phyloP scores from a whole-genome alignment of 1,140 invertebrate genomes.

The Zaprionus gabonicus region DNA sequence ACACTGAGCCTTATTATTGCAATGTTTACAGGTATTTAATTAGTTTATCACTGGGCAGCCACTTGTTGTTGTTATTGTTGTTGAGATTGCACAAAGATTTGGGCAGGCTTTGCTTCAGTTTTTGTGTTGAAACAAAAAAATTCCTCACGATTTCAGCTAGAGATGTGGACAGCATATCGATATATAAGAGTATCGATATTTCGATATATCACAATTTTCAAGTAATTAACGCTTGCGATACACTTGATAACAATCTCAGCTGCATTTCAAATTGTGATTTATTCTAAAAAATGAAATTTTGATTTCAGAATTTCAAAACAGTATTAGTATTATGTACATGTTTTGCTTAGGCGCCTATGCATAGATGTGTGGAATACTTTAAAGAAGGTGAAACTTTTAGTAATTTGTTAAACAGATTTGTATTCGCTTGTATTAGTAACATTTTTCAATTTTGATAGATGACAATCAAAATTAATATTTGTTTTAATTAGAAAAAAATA shows the following conservation, averaged over 20 bases:
- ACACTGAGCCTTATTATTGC: constrained; percentile 1
- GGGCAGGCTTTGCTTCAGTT: constrained; percentile 46
- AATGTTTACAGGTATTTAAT: constrained; percentile 2
- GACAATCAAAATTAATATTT: constrained; percentile 8
- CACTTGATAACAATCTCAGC: constrained; percentile 8
- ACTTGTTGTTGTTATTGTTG: constrained; percentile 43
- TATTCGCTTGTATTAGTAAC: neutral
- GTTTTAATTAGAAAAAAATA: constrained; percentile 19
- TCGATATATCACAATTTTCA: neutral
- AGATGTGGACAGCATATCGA: constrained; percentile 31
- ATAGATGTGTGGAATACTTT: neutral
- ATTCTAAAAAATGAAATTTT: neutral
- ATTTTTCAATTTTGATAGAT: neutral
- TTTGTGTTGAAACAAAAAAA: constrained; percentile 48
- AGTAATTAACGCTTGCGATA: constrained; percentile 1
- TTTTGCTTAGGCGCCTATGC: neutral
- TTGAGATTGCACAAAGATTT: constrained; percentile 40
- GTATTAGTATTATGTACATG: neutral
- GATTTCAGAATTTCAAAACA: neutral
- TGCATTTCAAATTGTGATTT: constrained; percentile 5
- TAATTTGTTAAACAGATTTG: neutral
- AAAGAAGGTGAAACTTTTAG: neutral
- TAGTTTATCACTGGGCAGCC: constrained; percentile 33
- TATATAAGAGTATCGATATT: constrained; percentile 8
- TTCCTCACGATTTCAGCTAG: constrained; percentile 49